Conservation (phyloP, 2,113 vertebrate species). For the Toxotes chatareus region DNA sequence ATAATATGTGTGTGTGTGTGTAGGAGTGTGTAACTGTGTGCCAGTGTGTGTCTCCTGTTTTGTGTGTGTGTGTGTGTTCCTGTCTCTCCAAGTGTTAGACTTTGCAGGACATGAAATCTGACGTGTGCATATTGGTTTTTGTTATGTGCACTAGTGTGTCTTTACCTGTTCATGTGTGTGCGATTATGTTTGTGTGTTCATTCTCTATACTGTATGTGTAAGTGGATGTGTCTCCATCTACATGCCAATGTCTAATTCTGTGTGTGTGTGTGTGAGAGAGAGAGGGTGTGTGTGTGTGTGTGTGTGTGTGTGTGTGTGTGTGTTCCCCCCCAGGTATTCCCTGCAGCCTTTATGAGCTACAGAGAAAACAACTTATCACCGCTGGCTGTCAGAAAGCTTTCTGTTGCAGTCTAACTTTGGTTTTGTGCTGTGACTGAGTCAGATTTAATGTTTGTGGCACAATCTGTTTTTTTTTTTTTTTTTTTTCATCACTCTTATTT, state of each 20-base stretch:
- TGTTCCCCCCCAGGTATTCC: background rate
- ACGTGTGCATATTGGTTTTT: no score
- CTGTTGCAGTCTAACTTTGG: background rate
- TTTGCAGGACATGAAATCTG: no score
- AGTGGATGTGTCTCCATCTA: background rate
- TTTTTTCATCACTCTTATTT: no score
- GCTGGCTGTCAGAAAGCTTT: background rate
- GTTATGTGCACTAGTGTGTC: no score
- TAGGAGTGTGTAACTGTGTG: background rate
- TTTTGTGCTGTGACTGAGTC: background rate
- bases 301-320: background rate
- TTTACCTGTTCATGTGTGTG: background rate
- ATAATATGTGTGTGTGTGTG: background rate
- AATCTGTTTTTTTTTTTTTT: background rate
- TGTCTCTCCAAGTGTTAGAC: background rate
- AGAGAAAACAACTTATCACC: conserved; percentile 17
- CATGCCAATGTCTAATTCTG: background rate
- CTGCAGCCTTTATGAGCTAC: conserved; percentile 7
- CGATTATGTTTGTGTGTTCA: background rate
- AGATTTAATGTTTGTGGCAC: background rate
- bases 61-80: no score
- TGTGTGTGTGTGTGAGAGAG: background rate
- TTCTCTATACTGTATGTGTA: background rate
- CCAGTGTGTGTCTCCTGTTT: background rate
- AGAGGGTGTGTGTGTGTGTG: background rate